These are phyloP conservation scores for Oligia fasciuncula DNA, from an alignment of 2,888 invertebrate species.

Conservation along the genomic window DNA sequence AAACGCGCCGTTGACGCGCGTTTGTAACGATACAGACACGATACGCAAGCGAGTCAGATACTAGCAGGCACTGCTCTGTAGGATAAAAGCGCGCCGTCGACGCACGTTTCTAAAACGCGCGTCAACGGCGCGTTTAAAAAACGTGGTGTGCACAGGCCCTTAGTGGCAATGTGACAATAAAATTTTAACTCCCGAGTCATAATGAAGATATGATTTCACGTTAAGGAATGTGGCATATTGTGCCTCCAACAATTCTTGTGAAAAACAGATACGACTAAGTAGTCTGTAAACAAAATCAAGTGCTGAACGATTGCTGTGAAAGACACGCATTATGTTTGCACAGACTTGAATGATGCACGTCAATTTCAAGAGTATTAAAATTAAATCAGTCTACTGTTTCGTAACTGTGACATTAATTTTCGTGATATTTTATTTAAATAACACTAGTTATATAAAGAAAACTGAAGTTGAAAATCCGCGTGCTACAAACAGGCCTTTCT, in stretches of 20 bases:
- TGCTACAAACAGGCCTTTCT: conserved; percentile 12
- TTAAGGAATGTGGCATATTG: conserved; percentile 24
- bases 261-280: conserved; percentile 30
- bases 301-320: conserved; percentile 13
- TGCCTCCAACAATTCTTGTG: conserved; percentile 21
- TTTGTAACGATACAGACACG: no score
- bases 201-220: background rate
- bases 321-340: conserved; percentile 14
- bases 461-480: conserved; percentile 14
- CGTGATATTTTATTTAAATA: conserved; percentile 53
- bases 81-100: no score
- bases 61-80: no score
- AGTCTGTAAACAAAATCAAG: conserved; percentile 39
- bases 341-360: conserved; percentile 37
- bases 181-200: background rate
- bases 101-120: no score
- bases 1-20: no score
- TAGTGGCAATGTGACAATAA: background rate
- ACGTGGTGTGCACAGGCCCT: no score
- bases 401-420: conserved; percentile 41
- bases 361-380: conserved; percentile 35
- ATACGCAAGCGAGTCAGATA: no score
- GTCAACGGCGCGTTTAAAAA: no score
- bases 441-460: conserved; percentile 46
- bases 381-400: conserved; percentile 50